Conservation (phyloP, 92 coral and sea anemone genomes). For the Bergia sp. region DNA sequence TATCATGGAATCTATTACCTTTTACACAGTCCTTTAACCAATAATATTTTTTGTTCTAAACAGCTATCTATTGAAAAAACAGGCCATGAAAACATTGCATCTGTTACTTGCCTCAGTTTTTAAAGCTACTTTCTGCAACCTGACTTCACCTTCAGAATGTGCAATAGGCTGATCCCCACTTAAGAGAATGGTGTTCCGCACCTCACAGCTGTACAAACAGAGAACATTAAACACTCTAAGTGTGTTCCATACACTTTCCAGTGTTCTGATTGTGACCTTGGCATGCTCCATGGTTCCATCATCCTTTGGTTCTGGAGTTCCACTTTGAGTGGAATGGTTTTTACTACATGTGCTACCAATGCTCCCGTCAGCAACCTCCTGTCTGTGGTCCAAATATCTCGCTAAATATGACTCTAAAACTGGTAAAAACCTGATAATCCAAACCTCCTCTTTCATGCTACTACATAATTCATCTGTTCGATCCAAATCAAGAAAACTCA, state of each 20-base stretch:
- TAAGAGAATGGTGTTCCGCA: slow-evolving; percentile 41
- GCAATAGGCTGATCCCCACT: slow-evolving; percentile 48
- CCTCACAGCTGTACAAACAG: slow-evolving; percentile 62
- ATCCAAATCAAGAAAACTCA: slow-evolving; percentile 23
- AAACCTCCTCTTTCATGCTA: slow-evolving; percentile 8
- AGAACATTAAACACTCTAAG: slow-evolving; percentile 70
- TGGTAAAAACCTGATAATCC: slow-evolving; percentile 66
- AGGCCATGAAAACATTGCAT: not conserved
- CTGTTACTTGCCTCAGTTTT: slow-evolving; percentile 13
- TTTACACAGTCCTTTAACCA: not conserved
- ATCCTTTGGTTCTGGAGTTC: slow-evolving; percentile 52
- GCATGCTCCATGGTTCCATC: slow-evolving; percentile 45
- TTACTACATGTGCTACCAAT: slow-evolving; percentile 58
- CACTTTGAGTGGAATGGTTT: slow-evolving; percentile 49
- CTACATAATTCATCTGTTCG: not conserved
- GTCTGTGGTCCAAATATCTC: slow-evolving; percentile 54
- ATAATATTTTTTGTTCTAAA: not conserved
- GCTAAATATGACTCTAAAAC: slow-evolving; percentile 68
- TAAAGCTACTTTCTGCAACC: slow-evolving; percentile 9
- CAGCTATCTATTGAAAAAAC: not conserved
- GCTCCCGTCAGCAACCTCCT: slow-evolving; percentile 65
- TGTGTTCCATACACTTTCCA: slow-evolving; percentile 55
- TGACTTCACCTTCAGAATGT: not conserved
- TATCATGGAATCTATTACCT: no score
- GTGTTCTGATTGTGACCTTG: slow-evolving; percentile 40